These are phyloP conservation scores for Drosophila longiperda DNA, from an alignment of 2,888 invertebrate genomes.

Conservation along the genomic window DNA sequence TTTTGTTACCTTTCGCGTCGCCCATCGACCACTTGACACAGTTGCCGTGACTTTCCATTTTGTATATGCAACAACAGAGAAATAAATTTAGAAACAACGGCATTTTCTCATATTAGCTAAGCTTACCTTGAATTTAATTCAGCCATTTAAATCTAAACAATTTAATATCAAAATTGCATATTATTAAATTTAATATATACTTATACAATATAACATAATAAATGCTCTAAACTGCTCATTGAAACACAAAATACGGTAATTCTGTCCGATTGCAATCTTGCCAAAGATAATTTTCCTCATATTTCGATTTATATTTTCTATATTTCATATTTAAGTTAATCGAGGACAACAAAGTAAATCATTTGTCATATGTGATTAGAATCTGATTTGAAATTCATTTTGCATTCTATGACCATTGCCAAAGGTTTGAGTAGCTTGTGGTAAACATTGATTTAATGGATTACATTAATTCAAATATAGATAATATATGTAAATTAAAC, in stretches of 20 bases:
- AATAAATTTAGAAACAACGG: constrained; percentile 41
- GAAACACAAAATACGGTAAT: constrained; percentile 2
- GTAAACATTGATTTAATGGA: constrained; percentile 8
- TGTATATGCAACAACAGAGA: constrained; percentile 47
- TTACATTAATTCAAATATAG: background rate
- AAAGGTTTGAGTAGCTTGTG: background rate
- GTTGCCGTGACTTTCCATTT: constrained; percentile 45
- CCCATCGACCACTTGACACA: constrained; percentile 28
- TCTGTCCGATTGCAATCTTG: too few relatives aligned
- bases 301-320: constrained; percentile 34
- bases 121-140: constrained; percentile 1
- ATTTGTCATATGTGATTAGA: constrained; percentile 48
- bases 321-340: constrained; percentile 4
- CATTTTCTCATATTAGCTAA: constrained; percentile 25
- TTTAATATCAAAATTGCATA: background rate
- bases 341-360: constrained; percentile 5
- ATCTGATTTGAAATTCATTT: constrained; percentile 63
- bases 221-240: background rate
- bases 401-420: constrained; percentile 5
- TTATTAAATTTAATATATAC: background rate
- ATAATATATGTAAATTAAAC: constrained; percentile 10
- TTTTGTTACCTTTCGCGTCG: constrained; percentile 14
- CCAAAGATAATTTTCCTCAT: constrained; percentile 15
- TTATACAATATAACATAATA: background rate
- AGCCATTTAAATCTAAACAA: background rate